phyloP scores from a whole-genome alignment of 2,113 vertebrate genomes.

The Eira barbara region DNA sequence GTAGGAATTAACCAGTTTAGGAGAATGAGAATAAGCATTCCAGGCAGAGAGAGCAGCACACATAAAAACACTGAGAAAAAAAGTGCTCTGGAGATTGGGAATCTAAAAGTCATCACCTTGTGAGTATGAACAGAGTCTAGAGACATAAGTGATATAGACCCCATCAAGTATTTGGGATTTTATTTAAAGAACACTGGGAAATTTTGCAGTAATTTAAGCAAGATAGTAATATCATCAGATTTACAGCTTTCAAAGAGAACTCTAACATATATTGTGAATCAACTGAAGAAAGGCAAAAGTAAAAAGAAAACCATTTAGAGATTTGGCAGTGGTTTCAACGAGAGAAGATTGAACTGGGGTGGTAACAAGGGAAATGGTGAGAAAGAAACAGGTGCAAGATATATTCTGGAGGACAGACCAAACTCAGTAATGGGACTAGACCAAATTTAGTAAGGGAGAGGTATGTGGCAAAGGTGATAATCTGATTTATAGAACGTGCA shows the following conservation, averaged over 20 bases:
- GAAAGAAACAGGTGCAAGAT: neutral
- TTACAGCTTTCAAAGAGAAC: constrained; percentile 3
- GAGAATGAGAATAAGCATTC: neutral
- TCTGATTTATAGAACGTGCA: neutral
- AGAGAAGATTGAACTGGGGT: neutral
- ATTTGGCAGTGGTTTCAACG: neutral
- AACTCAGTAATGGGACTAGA: neutral
- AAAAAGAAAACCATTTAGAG: neutral
- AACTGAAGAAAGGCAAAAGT: neutral
- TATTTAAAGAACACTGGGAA: neutral
- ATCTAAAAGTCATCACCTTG: neutral
- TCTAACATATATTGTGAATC: neutral
- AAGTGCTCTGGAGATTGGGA: neutral
- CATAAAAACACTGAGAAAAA: neutral
- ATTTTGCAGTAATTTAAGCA: neutral
- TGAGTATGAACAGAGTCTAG: neutral
- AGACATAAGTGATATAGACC: neutral
- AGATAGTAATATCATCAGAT: neutral
- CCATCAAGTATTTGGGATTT: neutral
- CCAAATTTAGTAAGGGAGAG: neutral
- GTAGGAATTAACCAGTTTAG: neutral
- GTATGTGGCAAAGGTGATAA: neutral
- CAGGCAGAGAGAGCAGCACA: neutral
- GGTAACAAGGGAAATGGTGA: neutral
- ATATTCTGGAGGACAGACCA: neutral